Evolutionary conservation across 1,140 invertebrate genomes (phyloP), one percentile per base, ranked within the genome.

Genomic region (Trypoxylus dichotomus): DNA sequence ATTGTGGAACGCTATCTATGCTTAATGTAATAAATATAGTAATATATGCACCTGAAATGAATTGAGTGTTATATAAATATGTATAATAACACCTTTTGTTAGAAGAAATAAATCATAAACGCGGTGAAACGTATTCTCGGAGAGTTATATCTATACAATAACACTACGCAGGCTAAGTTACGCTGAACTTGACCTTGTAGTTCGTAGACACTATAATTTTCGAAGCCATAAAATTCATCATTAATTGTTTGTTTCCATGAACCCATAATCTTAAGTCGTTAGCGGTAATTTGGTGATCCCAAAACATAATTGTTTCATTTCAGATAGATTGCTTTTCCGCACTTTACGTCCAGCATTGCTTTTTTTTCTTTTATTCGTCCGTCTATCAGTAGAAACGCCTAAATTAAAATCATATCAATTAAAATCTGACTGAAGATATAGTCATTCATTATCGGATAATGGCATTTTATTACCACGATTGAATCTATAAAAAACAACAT

Each of bases 321-420:
- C 27, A 68, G 21, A 19, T 15, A 68, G 60, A 29, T 29, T 29
- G 24, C 11, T 68, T 29, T 13, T 68, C 60, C 13, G 24, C 24
- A 29, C 24, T 24, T 68, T 68, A 27, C 15, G 10, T 68, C 27
- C 60, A 29, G 19, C 15, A 68, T 27, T 27, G 1, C 15, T 68
- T 24, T 60, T 60, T 2, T 60, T 24, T 60, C 3, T 13, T 27
- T 0, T 15, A 27, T 21, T 19, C 47, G 13, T 54, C 47, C 32
- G 32, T 37, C 7, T 3, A 58, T 19, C 47, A 21, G 47, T 58
- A 68, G 24, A 24, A 68, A 10, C 21, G 24, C 15, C 60, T 68
- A 68, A 68, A 68, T 68, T 68, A 68, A 68, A 68, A 68, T 68
- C 60, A 13, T 68, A 68, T 68, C 60, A 68, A 68, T 68, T 68